Evolutionary conservation across 2,888 invertebrate genomes (phyloP), one percentile per base, ranked within the genome.

Genomic region (Endotricha flammealis): DNA sequence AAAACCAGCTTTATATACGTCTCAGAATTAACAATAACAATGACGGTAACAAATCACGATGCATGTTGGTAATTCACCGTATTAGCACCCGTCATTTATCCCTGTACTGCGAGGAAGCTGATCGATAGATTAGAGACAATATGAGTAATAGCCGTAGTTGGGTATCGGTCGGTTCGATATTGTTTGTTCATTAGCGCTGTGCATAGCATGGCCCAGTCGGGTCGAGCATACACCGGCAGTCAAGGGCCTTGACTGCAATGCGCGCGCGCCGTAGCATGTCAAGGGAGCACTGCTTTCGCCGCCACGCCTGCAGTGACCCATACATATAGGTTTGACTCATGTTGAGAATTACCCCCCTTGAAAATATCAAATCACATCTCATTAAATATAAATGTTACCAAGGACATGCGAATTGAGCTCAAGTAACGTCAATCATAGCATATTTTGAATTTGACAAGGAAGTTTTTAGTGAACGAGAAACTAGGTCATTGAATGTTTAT

Each of bases 251-350:
- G 85, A 82, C 85, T 64, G 82, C 83, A 85, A 85, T 85, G 83
- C 78, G 78, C 83, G 79, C 66, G 77, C 81, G 79, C 77, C 82
- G 83, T 81, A 72, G 71, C 83, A 70, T 85, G 85, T 85, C 85
- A 85, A 85, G 85, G 85, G 85, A 82, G 80, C 76, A 64, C 81
- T 82, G 85, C 85, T 85, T 85, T 85, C 85, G 81, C 82, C 69
- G 80, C 72, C 78, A 73, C 81, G 76, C 79, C 83, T 72, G 70
- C 58, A 57, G 57, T 53, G 50, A 64, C 62, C 67, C 68, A n/a
- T n/a, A n/a, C 64, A 71, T 59, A 61, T 57, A 60, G 48, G 50
- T 46, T 33, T 25, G 16, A 33, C 6, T 13, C n/a, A n/a, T n/a
- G n/a, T n/a, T n/a, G n/a, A n/a, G n/a, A n/a, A n/a, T n/a, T n/a